Base-by-base conservation (phyloP, 2,888 invertebrate species). In the Pogonocherus hispidulus region DNA sequence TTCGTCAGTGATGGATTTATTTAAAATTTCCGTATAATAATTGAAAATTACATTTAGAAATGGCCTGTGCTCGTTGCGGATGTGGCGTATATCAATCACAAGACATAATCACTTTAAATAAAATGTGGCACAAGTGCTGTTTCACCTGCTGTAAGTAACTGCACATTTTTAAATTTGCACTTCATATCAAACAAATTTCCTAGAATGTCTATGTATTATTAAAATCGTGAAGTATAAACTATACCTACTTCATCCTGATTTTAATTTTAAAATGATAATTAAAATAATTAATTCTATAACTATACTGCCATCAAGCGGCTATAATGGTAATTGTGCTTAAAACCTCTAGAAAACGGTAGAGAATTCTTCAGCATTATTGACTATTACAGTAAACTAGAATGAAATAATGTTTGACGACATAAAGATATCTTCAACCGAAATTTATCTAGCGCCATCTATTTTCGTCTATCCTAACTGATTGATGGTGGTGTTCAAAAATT, bases 81-180 rank as follows among this genome's bases (percentile, higher is more conserved):
- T 73, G 75, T 60, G 76, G 76, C 14, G 73, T 80, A 52, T 76
- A 71, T 60, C 72, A 74, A 67, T 74, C 78, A 1, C 77, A 78
- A 62, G 79, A 79, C 54, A 77, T 78, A 70, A 77, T 80, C 60
- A 73, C 78, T 14, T 54, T 81, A 66, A 82, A 80, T 65, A 80
- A 81, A 76, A 74, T 79, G 23, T 82, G 80, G 81, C 80, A 81
- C 52, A 80, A 78, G 57, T 73, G 76, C 51, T 81, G 81, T 66
- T 81, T 81, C 66, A 75, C 75, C 46, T 82, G 80, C 64, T 75
- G 81, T 81, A 74, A 80, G 81, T 80, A 16, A 16, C 14, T 4
- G 37, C 11, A 14, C 16, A 57, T 56, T 37, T 56, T 20, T 35
- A 4, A 22, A 54, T 18, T 41, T 14, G 32, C 8, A 11, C 22